A percentile compares a stretch with the other conserved stretches of the same genome.
Evolutionary conservation across 2,888 invertebrate species (phyloP).

Genomic region (Mesorhabditis belari): DNA sequence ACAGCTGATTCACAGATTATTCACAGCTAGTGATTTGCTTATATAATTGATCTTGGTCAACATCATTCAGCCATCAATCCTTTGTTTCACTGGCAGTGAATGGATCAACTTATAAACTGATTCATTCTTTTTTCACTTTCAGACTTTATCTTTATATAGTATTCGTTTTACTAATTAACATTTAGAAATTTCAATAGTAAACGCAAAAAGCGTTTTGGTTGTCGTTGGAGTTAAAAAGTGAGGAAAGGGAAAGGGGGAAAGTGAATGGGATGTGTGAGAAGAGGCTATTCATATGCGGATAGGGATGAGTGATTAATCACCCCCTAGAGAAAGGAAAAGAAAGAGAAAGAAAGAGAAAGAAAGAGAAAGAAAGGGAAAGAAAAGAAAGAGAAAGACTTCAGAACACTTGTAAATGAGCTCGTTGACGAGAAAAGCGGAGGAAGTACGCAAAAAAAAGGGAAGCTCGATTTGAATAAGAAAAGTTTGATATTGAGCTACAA

Average conservation of each 20-base stretch:
- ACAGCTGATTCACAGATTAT: no score
- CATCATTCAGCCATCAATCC: no score
- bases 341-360: not conserved
- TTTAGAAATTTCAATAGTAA: no score
- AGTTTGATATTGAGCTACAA: not conserved
- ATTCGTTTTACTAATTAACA: no score
- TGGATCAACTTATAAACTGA: no score
- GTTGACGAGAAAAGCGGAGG: conserved; percentile 2
- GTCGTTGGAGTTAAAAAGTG: conserved; percentile 2
- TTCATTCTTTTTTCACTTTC: no score
- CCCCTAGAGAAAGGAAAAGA: conserved; percentile 1
- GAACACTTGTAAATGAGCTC: not conserved
- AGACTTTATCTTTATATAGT: no score
- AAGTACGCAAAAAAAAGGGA: not conserved
- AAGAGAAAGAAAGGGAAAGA: not conserved
- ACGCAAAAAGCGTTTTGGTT: no score
- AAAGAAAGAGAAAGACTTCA: not conserved
- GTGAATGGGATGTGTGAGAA: not conserved
- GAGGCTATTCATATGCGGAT: no score
- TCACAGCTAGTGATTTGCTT: no score
- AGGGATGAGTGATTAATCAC: not conserved
- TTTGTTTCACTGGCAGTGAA: no score
- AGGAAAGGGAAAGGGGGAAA: not conserved
- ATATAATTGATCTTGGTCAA: no score
- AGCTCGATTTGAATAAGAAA: not conserved